Evolutionary conservation across 2,888 invertebrate species (phyloP).

Genomic region (Xylota sylvarum): DNA sequence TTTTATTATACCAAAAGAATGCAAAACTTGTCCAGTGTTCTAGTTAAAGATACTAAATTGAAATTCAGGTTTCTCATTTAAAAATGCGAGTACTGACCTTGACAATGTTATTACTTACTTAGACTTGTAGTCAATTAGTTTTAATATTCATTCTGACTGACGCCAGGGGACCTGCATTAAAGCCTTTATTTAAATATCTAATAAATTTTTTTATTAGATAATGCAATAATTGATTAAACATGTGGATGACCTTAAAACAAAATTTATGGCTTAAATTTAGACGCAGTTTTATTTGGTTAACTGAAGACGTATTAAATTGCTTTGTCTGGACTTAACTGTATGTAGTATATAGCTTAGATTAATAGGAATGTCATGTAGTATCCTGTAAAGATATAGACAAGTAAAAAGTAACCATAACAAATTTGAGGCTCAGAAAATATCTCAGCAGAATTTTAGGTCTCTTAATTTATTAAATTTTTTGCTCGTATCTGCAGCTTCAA

Average conservation of each 20-base stretch:
- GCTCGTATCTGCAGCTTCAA: too few species aligned
- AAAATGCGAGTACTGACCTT: background rate
- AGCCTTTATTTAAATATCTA: background rate
- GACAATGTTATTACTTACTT: background rate
- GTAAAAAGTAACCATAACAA: too few species aligned
- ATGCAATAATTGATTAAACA: too few species aligned
- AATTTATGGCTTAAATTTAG: background rate
- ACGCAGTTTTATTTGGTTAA: too few species aligned
- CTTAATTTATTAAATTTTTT: too few species aligned
- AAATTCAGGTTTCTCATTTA: background rate
- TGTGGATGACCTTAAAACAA: background rate
- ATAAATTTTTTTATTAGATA: background rate
- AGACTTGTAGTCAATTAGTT: background rate
- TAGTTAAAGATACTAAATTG: background rate
- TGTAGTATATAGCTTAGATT: too few species aligned
- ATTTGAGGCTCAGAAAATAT: too few species aligned
- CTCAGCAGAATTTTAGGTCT: too few species aligned
- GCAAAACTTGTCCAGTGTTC: background rate
- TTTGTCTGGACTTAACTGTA: too few species aligned
- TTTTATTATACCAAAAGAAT: background rate
- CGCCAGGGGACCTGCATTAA: background rate
- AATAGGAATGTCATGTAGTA: too few species aligned
- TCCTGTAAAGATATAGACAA: too few species aligned
- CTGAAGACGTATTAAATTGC: too few species aligned
- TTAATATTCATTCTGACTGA: background rate